phyloP scores from a whole-genome alignment of 1,140 invertebrate species.

The Bombus impatiens region DNA sequence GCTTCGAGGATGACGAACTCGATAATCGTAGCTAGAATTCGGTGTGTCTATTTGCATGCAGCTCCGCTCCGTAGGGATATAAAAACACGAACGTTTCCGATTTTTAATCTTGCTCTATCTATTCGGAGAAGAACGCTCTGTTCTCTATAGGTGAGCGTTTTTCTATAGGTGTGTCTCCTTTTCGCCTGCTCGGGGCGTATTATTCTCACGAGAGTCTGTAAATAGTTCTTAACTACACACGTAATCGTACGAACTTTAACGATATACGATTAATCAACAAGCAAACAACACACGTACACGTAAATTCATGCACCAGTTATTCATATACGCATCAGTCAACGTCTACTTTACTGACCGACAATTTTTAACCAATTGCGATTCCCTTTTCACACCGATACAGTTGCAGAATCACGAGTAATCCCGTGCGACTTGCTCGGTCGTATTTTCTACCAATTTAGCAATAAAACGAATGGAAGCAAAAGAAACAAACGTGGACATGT shows the following conservation, averaged over 20 bases:
- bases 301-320: neutral
- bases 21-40: slow-evolving; percentile 65
- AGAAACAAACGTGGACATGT: slow-evolving; percentile 4
- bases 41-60: slow-evolving; percentile 68
- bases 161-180: slow-evolving; percentile 29
- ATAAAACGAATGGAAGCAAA: neutral
- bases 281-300: neutral
- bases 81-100: slow-evolving; percentile 23
- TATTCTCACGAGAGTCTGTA: slow-evolving; percentile 30
- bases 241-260: neutral
- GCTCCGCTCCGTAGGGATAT: slow-evolving; percentile 27
- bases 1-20: slow-evolving; percentile 44
- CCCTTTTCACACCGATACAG: neutral
- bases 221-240: slow-evolving; percentile 19
- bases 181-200: slow-evolving; percentile 16
- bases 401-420: neutral
- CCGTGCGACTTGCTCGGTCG: slow-evolving; percentile 49
- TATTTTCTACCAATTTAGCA: slow-evolving; percentile 10
- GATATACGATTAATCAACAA: slow-evolving; percentile 13
- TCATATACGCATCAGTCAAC: neutral
- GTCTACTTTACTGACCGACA: neutral
- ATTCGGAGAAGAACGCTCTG: slow-evolving; percentile 13
- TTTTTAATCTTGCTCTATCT: slow-evolving; percentile 36
- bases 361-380: neutral
- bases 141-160: slow-evolving; percentile 28